Conservation (phyloP, 2,113 vertebrate species). For the Cairina moschata region DNA sequence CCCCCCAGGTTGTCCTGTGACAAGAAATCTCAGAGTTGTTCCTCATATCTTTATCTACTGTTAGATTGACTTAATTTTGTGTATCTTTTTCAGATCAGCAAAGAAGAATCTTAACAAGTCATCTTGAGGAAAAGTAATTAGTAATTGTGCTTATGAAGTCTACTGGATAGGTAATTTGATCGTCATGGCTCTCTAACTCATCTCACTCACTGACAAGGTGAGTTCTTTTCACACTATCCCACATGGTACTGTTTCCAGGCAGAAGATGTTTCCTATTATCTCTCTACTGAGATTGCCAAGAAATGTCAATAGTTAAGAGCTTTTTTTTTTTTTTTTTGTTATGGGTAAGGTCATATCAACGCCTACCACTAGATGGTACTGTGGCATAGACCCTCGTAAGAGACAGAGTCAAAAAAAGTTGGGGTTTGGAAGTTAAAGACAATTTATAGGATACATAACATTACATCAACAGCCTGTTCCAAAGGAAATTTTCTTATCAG, state of each 20-base stretch:
- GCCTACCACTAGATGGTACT: slow-evolving; percentile 57
- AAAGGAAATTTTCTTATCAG: slow-evolving; percentile 13
- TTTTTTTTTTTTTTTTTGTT: background rate
- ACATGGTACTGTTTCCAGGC: background rate
- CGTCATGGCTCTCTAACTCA: fast-evolving
- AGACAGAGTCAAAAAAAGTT: no score
- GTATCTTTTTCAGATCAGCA: background rate
- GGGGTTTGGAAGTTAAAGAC: background rate
- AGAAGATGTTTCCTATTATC: background rate
- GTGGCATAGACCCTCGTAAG: slow-evolving; percentile 1
- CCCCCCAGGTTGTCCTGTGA: background rate
- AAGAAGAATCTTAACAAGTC: background rate
- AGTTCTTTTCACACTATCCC: background rate
- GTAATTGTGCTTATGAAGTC: background rate
- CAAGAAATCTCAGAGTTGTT: background rate
- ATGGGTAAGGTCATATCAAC: background rate
- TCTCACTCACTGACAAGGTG: background rate
- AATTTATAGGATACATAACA: background rate
- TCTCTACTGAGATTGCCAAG: background rate
- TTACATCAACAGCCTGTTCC: background rate
- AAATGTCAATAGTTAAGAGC: background rate
- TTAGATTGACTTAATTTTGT: background rate
- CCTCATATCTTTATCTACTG: background rate
- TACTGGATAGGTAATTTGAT: background rate
- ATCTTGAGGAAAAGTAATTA: background rate